Percentiles rank a stretch among this genome's conserved stretches.
phyloP scores from a whole-genome alignment of 2,113 vertebrate species.

The Neotoma lepida region DNA sequence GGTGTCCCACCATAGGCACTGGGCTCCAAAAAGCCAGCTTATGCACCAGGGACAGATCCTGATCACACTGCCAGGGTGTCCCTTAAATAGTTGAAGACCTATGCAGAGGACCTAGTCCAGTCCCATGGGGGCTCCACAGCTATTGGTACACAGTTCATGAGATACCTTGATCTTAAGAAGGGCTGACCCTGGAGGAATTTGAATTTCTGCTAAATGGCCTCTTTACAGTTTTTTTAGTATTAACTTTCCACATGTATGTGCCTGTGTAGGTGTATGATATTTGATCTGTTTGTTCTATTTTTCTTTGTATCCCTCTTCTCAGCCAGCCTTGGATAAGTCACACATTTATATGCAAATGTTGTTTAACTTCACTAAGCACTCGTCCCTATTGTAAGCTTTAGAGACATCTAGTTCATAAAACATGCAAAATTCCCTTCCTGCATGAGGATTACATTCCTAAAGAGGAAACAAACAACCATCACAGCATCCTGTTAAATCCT shows the following conservation, averaged over 20 bases:
- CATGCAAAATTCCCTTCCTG: not conserved
- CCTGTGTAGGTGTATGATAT: not conserved
- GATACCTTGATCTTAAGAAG: too few species aligned
- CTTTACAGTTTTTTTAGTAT: conserved; percentile 29
- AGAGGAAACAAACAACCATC: not conserved
- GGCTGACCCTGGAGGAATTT: too few species aligned
- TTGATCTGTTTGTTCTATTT: not conserved
- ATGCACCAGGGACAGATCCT: too few species aligned
- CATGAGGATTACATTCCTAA: not conserved
- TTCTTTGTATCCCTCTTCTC: not conserved
- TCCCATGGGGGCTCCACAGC: too few species aligned
- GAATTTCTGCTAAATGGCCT: too few species aligned
- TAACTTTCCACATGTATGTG: not conserved
- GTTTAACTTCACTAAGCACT: not conserved
- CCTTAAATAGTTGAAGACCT: too few species aligned
- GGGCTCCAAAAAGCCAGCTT: too few species aligned
- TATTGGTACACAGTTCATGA: too few species aligned
- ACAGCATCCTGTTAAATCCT: not conserved
- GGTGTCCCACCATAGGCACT: too few species aligned
- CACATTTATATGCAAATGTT: not conserved
- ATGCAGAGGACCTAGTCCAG: too few species aligned
- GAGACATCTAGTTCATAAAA: not conserved
- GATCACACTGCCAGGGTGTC: too few species aligned
- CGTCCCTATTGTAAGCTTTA: not conserved
- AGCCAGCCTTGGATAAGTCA: not conserved